These are phyloP conservation scores for Pemphredon lugubris DNA, from an alignment of 2,888 invertebrate species.

Conservation along the genomic window DNA sequence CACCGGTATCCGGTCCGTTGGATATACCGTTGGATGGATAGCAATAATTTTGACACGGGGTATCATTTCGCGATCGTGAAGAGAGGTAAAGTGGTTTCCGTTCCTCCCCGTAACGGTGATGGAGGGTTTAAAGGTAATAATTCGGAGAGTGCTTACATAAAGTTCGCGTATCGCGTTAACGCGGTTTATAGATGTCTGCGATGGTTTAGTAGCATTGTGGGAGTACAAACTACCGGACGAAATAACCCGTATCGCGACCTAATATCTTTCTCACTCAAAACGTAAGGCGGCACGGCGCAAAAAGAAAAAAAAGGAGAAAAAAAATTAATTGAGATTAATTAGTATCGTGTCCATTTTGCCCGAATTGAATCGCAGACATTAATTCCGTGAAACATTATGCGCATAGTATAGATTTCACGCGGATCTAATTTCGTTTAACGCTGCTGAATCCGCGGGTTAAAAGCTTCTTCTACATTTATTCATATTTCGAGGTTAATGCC, in stretches of 20 bases:
- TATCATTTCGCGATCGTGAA: constrained; percentile 62
- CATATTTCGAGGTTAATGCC: constrained; percentile 1
- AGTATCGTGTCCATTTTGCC: no score
- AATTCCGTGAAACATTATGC: no score
- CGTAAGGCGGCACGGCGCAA: no score
- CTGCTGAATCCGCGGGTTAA: no score
- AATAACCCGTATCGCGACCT: background rate
- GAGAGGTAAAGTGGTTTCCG: constrained; percentile 49
- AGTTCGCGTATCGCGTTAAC: constrained; percentile 29
- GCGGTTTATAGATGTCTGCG: constrained; percentile 16
- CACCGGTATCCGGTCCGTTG: constrained; percentile 44
- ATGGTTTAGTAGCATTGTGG: constrained; percentile 1
- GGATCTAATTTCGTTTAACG: no score
- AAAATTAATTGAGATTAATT: no score
- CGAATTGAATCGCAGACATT: no score
- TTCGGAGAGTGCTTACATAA: constrained; percentile 26
- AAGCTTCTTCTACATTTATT: constrained; percentile 4
- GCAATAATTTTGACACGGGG: constrained; percentile 62
- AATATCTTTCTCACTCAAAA: background rate
- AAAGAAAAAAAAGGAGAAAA: background rate
- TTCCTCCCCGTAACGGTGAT: constrained; percentile 28
- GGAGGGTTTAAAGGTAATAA: constrained; percentile 40
- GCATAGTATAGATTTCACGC: no score
- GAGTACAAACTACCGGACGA: background rate
- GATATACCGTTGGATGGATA: constrained; percentile 56